Evolutionary conservation across 2,888 invertebrate species (phyloP), one percentile per base, ranked within the genome.

Genomic region (Malthinus flaveolus): DNA sequence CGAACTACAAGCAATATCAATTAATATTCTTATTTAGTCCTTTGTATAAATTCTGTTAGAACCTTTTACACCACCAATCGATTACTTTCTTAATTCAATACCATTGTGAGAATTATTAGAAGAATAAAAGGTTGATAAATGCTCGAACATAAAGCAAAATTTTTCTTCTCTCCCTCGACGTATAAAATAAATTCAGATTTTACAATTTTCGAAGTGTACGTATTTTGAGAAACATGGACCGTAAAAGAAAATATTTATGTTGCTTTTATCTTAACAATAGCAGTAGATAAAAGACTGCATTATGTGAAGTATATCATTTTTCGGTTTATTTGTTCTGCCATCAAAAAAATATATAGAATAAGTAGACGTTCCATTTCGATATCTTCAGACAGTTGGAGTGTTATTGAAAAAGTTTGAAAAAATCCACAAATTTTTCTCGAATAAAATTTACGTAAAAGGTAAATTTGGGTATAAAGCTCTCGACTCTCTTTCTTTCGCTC

Each of bases 181-280:
- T 23, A 23, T 23, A 23, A 23, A 23, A 23, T 23, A 23, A 23
- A 23, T 23, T 23, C 23, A 23, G 23, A 23, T 23, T 23, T 23
- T 23, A 23, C 23, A 23, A 23, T 23, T 23, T 23, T 23, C 23
- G 3, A 23, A 23, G 23, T 23, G 23, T 23, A 23, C 23, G 5
- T 23, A 23, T 23, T 23, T 23, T 23, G 23, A 23, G 23, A 23
- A 23, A 23, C 23, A 35, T 35, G 10, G 10, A 35, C 9, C 35
- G 35, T 35, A 35, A 35, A 36, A 52, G 45, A 46, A 37, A 46
- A 46, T 46, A 32, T 52, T 52, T 32, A 46, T 46, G 47, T 54
- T 48, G 13, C 47, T 53, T 45, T 47, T 53, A 53, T 53, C 47
- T 39, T 47, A 53, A 49, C 37, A 49, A 53, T 39, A 45, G 53